Evolutionary conservation across 2,113 vertebrate species (phyloP).

Genomic region (Scophthalmus maximus): DNA sequence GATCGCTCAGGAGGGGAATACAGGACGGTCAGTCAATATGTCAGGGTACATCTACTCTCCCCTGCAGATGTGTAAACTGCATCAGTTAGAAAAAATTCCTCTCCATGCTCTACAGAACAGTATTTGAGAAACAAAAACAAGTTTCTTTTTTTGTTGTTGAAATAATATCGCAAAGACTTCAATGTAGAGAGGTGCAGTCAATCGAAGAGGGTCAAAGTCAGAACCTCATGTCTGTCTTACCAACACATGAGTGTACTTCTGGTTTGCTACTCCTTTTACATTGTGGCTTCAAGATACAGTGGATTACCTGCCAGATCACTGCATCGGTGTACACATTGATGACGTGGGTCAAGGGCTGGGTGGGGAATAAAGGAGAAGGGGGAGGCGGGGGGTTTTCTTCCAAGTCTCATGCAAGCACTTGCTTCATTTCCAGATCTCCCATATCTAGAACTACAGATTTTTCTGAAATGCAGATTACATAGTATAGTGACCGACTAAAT

Average conservation of each 20-base stretch:
- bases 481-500: not conserved
- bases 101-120: not conserved
- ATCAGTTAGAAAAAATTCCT: not conserved
- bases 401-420: not conserved
- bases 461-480: not conserved
- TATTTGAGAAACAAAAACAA: not conserved
- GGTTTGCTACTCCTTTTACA: not conserved
- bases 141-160: not conserved
- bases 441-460: not conserved
- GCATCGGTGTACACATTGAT: not conserved
- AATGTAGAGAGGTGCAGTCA: not conserved
- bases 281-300: not conserved
- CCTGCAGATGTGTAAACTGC: not conserved
- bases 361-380: not conserved
- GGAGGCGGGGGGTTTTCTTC: not conserved
- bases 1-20: slow-evolving; percentile 26
- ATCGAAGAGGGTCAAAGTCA: not conserved
- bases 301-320: not conserved
- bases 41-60: not conserved
- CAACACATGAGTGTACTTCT: not conserved
- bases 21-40: slow-evolving; percentile 26
- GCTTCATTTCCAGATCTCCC: not conserved
- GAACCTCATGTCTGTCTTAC: not conserved
- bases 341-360: not conserved
- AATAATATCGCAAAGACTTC: too few relatives aligned